Conservation (phyloP, 2,797 vertebrate species). For the Syndactyla subalaris region DNA sequence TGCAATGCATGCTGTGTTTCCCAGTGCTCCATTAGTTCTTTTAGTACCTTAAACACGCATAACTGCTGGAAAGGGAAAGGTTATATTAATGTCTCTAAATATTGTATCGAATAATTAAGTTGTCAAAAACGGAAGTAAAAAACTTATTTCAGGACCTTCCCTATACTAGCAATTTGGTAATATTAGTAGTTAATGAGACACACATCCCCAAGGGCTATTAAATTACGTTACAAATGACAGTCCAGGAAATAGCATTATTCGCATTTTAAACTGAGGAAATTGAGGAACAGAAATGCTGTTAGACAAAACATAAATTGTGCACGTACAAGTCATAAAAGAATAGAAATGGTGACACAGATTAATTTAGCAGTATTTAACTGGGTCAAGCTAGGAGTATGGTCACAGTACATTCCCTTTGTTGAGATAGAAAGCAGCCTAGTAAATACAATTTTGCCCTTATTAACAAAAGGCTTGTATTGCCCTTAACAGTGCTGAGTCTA, state of each 20-base stretch:
- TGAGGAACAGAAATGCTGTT: not conserved
- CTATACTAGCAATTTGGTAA: not conserved
- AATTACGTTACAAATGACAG: not conserved
- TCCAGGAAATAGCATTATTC: not conserved
- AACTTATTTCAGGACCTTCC: not conserved
- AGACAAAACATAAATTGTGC: not conserved
- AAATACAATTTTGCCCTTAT: not conserved
- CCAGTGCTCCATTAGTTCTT: not conserved
- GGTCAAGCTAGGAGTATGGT: not conserved
- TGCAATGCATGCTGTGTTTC: conserved; percentile 15
- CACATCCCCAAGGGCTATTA: not conserved
- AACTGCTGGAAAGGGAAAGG: not conserved
- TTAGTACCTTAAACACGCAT: not conserved
- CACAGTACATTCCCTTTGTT: not conserved
- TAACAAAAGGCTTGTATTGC: not conserved
- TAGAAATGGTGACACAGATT: not conserved
- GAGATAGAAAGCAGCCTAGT: not conserved
- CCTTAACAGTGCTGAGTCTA: not conserved
- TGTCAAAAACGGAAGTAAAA: not conserved
- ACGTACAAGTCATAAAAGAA: not conserved
- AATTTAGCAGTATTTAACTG: not conserved
- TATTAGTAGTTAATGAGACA: not conserved
- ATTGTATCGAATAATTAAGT: not conserved
- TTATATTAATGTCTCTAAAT: not conserved
- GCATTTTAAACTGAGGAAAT: not conserved